phyloP scores from a whole-genome alignment of 2,113 vertebrate genomes.

The Solea senegalensis region DNA sequence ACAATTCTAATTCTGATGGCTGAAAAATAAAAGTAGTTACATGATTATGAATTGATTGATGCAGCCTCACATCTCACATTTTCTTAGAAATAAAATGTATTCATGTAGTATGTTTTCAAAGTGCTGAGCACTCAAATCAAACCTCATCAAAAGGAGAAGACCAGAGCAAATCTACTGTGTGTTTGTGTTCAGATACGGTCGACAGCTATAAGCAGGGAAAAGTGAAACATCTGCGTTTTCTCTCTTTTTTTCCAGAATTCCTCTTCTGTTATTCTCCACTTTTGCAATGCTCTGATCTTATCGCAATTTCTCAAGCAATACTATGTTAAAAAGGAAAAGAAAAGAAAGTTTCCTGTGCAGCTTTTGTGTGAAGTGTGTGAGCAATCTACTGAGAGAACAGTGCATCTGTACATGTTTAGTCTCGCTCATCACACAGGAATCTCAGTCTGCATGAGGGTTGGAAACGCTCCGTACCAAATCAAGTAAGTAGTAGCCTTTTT shows the following conservation, averaged over 20 bases:
- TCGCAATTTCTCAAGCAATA: not conserved
- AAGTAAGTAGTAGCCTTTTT: not conserved
- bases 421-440: conserved; percentile 6
- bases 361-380: not conserved
- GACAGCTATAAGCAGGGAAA: not conserved
- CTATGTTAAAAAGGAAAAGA: too few relatives aligned
- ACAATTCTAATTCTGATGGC: too few relatives aligned
- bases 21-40: too few relatives aligned
- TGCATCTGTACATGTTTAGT: conserved; percentile 15
- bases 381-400: conserved; percentile 2
- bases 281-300: not conserved
- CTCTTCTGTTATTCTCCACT: not conserved
- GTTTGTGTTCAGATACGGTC: not conserved
- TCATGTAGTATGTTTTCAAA: too few relatives aligned
- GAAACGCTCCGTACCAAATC: conserved; percentile 10
- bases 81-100: too few relatives aligned
- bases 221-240: too few relatives aligned
- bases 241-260: not conserved
- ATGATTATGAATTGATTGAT: too few relatives aligned
- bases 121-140: too few relatives aligned
- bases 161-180: too few relatives aligned
- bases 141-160: too few relatives aligned
- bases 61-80: too few relatives aligned
- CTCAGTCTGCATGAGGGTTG: conserved; percentile 5
- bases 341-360: not conserved